Conservation (phyloP, 2,113 vertebrate species). For the Gorsachius goisagi region DNA sequence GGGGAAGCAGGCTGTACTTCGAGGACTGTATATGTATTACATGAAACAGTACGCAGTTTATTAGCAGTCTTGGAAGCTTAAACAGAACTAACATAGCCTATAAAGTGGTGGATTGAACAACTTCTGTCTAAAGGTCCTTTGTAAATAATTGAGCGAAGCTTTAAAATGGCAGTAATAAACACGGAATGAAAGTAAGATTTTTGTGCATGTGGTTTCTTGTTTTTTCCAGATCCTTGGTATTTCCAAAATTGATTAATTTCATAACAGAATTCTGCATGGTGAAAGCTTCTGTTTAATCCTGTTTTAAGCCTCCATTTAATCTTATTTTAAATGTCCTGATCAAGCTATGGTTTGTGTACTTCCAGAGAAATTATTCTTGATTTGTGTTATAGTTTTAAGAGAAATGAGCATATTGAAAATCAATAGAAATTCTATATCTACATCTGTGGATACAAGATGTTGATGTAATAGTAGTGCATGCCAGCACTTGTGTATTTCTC, state of each 20-base stretch:
- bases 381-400: not conserved
- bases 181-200: not conserved
- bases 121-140: not conserved
- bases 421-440: not conserved
- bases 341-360: not conserved
- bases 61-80: slow-evolving; percentile 2
- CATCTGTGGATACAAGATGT: not conserved
- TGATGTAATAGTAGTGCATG: not conserved
- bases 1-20: not conserved
- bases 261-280: not conserved
- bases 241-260: not conserved
- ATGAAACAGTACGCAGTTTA: slow-evolving; percentile 2
- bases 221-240: not conserved
- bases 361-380: not conserved
- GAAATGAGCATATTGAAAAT: not conserved
- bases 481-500: not conserved
- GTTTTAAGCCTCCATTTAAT: not conserved
- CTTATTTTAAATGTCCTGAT: not conserved
- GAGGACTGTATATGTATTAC: not conserved
- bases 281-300: not conserved
- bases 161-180: not conserved
- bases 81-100: not conserved
- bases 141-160: not conserved
- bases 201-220: not conserved
- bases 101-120: not conserved